Conservation (phyloP, 2,113 vertebrate genomes). For the Baryphthengus martii region DNA sequence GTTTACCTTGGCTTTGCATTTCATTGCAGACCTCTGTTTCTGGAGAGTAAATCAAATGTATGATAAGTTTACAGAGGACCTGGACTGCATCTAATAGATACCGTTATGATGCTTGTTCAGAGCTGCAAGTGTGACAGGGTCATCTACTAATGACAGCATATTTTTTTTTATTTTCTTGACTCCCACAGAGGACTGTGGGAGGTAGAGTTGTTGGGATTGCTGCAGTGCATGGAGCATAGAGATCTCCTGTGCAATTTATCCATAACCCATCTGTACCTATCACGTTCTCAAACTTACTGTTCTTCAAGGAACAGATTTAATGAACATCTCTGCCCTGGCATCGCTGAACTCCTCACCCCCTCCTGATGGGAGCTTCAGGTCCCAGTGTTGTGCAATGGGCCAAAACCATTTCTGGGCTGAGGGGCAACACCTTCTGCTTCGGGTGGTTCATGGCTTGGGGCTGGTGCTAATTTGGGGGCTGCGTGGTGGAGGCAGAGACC, state of each 20-base stretch:
- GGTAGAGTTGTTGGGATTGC: background rate
- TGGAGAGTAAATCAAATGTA: background rate
- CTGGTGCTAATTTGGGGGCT: background rate
- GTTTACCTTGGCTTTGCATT: background rate
- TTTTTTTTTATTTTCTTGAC: background rate
- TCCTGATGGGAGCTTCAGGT: background rate
- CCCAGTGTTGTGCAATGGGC: background rate
- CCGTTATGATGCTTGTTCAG: background rate
- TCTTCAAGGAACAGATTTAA: background rate
- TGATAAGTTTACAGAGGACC: background rate
- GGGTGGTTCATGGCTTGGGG: background rate
- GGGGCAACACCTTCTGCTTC: background rate
- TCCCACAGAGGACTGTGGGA: background rate
- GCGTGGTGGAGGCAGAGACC: fast-evolving
- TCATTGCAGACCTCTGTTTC: background rate
- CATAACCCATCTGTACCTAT: background rate
- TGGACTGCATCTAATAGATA: background rate
- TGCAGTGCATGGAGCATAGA: background rate
- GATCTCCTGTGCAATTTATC: background rate
- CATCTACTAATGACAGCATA: background rate
- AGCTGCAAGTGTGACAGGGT: background rate
- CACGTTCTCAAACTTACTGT: background rate
- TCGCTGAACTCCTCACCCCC: background rate
- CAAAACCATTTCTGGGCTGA: background rate
- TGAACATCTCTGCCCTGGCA: background rate